Evolutionary conservation across 2,113 vertebrate genomes (phyloP).

Genomic region (Oceanites oceanicus): DNA sequence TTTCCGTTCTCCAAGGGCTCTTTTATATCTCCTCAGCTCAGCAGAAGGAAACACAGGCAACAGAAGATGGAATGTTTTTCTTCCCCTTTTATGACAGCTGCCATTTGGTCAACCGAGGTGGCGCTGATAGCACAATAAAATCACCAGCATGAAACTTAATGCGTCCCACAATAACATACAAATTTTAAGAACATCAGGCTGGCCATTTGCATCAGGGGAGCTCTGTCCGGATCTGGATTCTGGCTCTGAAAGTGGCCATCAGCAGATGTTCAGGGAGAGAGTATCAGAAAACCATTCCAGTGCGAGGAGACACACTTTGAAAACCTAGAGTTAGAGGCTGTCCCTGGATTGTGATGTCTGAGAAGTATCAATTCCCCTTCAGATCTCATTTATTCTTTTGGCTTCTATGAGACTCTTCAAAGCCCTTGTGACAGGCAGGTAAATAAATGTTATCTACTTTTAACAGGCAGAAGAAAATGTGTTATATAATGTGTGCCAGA

Average conservation of each 20-base stretch:
- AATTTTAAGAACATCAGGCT: background rate
- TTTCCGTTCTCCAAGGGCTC: background rate
- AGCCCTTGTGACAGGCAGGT: background rate
- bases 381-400: background rate
- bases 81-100: background rate
- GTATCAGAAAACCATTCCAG: background rate
- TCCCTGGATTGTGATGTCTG: background rate
- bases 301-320: background rate
- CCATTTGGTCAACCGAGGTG: background rate
- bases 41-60: background rate
- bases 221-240: background rate
- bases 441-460: conserved; percentile 43
- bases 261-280: conserved; percentile 12
- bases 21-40: background rate
- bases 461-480: background rate
- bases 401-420: background rate
- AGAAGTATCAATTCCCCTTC: background rate
- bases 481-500: background rate
- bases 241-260: background rate
- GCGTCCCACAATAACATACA: background rate
- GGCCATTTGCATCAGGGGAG: background rate
- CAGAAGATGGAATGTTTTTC: background rate
- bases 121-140: background rate
- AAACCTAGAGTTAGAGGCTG: background rate
- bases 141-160: background rate